Base-by-base conservation (phyloP, 2,113 vertebrate genomes). In the Microcebus lehilahytsara region DNA sequence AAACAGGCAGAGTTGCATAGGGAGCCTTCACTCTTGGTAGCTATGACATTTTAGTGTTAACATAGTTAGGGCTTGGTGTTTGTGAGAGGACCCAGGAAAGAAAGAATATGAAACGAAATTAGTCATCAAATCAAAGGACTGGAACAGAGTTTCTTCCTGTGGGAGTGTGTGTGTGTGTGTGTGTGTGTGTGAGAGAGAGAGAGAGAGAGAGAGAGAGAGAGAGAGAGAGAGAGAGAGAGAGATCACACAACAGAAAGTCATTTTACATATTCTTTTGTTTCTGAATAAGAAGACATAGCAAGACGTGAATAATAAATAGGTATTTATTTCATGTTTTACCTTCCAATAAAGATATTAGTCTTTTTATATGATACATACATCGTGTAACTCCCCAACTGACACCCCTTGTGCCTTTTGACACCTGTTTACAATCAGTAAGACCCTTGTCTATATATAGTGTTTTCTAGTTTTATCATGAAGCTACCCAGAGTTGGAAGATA, bases 391-490 rank as follows among this genome's bases (percentile, higher is more conserved):
- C 34, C n/a, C n/a, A 89, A 42, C 3, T 71, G 22, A 64, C 19
- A 27, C 25, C 3, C 23, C 13, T 5, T 23, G 51, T 71, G 6
- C 3, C 79, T 87, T 90, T 80, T 34, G 81, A 71, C 32, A 93
- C 42, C 56, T 88, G 2, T 23, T 84, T 85, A 74, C 1, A 60
- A 27, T 91, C 16, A n/a, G 13, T 69, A 79, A 74, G 32, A 77
- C 8, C 4, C 40, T 79, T 81, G 58, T 23, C 67, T 96, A 60
- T 60, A 49, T 77, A 62, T 32, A 69, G 17, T 72, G 6, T 40
- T 97, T 78, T 85, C 9, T 64, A 53, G 90, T 17, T 34, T 81
- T 60, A 56, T 53, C 80, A 90, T 69, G 30, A 96, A 64, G n/a
- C 51, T 46, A 58, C 12, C 2, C n/a, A 46, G 5, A 8, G 17